phyloP scores from a whole-genome alignment of 2,888 invertebrate species.

The Noctua janthina region DNA sequence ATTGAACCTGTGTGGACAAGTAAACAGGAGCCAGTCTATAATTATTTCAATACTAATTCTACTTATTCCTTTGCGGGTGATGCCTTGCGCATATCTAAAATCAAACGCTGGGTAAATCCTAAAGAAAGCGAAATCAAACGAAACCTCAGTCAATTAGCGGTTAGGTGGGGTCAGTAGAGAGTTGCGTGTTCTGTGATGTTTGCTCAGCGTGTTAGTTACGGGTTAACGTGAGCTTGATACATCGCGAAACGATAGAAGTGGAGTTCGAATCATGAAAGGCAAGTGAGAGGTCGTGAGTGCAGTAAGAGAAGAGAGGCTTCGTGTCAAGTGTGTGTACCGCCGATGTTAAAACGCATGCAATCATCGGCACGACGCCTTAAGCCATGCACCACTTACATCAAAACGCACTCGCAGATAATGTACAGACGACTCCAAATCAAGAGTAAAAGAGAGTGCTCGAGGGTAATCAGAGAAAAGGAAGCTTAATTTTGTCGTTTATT shows the following conservation, averaged over 20 bases:
- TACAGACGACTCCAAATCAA: conserved; percentile 77
- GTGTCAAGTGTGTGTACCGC: conserved; percentile 74
- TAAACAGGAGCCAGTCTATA: conserved; percentile 86
- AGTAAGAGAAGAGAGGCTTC: conserved; percentile 70
- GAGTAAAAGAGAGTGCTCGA: conserved; percentile 79
- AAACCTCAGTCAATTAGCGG: conserved; percentile 66
- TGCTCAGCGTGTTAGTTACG: conserved; percentile 70
- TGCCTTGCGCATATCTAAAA: conserved; percentile 71
- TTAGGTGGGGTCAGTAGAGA: conserved; percentile 66
- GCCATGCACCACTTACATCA: conserved; percentile 89
- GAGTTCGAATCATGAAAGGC: conserved; percentile 71
- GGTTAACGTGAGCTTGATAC: conserved; percentile 67
- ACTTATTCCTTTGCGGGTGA: conserved; percentile 70
- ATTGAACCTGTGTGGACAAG: conserved; percentile 91
- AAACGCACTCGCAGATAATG: conserved; percentile 77
- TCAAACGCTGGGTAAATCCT: conserved; percentile 66
- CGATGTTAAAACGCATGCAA: conserved; percentile 85
- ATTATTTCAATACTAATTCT: conserved; percentile 75
- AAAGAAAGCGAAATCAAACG: conserved; percentile 76
- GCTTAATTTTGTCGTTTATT: conserved; percentile 86
- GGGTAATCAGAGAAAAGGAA: conserved; percentile 82
- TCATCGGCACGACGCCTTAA: conserved; percentile 83
- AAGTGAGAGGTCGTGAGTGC: conserved; percentile 73
- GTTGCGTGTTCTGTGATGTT: conserved; percentile 71
- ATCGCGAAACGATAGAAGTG: conserved; percentile 72